Base-by-base conservation (phyloP, 1,140 invertebrate genomes). In the Acromyrmex echinatior region DNA sequence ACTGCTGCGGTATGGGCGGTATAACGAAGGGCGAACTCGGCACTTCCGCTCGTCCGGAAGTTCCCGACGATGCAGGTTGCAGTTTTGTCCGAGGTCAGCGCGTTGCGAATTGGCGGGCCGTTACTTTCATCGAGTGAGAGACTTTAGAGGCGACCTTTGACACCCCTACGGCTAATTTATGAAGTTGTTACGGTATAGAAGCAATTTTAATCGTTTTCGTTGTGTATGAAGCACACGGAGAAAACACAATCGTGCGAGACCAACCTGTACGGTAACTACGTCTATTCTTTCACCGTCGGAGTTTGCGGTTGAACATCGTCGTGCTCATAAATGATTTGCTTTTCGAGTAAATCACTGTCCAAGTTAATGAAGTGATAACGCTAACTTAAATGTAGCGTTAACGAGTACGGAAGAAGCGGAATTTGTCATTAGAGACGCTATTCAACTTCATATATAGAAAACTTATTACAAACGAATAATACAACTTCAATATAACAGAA, bases 191-290 rank as follows among this genome's bases (percentile, higher is more conserved):
- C 14, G 66, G 56, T 12, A 56, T 56, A 28, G n/a, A 60, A 84
- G 56, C n/a, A 62, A 84, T 84, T 84, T 76, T 84, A 84, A 84
- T 84, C 74, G 70, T 84, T 35, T 74, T 74, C 39, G 45, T 45
- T 51, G 28, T 21, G 28, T 16, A 62, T 35, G n/a, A 12, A 7
- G 18, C 66, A 60, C 68, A 49, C 68, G 5, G 25, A 39, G 25
- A 60, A 60, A 71, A 31, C 28, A 25, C 18, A 9, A 51, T 16
- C 45, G 39, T 2, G 39, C 25, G 45, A 45, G n/a, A 63, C 21
- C 66, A 31, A 81, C 49, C 56, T 49, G 28, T 28, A 35, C n/a
- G 4, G 2, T 49, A 76, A 76, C 70, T 35, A 31, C n/a, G 14
- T 21, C 58, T 45, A 62, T 76, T 84, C 80, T 76, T 82, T 25